These are phyloP conservation scores for Pituophis catenifer DNA, from an alignment of 2,113 vertebrate species.

Conservation along the genomic window DNA sequence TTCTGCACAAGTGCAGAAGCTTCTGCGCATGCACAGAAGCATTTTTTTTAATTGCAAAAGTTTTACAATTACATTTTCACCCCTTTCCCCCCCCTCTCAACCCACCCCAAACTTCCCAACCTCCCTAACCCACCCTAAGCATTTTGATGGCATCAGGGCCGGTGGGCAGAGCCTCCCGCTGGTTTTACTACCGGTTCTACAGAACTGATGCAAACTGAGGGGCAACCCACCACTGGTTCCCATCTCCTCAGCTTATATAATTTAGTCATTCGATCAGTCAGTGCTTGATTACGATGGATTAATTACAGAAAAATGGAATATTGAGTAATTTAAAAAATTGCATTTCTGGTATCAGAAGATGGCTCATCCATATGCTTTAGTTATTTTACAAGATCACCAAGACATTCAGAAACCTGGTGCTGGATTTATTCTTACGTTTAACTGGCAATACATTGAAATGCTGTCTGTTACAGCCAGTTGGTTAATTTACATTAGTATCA, in stretches of 20 bases:
- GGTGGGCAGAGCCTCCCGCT: too few relatives aligned
- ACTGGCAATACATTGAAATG: background rate
- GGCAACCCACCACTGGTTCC: too few relatives aligned
- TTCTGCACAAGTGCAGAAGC: too few relatives aligned
- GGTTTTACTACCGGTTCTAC: too few relatives aligned
- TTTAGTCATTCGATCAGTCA: slow-evolving; percentile 6
- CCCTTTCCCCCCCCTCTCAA: too few relatives aligned
- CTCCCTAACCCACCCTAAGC: too few relatives aligned
- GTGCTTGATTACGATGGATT: slow-evolving; percentile 2
- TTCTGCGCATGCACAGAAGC: too few relatives aligned
- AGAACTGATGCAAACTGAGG: too few relatives aligned
- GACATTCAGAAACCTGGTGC: background rate
- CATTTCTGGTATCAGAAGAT: slow-evolving; percentile 25
- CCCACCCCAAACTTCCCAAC: too few relatives aligned
- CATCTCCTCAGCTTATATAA: background rate
- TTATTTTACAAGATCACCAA: background rate
- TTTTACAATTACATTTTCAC: too few relatives aligned
- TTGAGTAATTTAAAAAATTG: background rate
- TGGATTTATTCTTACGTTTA: background rate
- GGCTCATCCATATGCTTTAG: background rate
- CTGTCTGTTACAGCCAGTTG: background rate
- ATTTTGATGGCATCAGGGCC: too few relatives aligned
- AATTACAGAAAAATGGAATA: background rate
- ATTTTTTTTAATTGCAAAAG: too few relatives aligned
- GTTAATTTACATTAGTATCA: background rate